Base-by-base conservation (phyloP, 2,888 invertebrate species). In the Lithophane ornitopus region DNA sequence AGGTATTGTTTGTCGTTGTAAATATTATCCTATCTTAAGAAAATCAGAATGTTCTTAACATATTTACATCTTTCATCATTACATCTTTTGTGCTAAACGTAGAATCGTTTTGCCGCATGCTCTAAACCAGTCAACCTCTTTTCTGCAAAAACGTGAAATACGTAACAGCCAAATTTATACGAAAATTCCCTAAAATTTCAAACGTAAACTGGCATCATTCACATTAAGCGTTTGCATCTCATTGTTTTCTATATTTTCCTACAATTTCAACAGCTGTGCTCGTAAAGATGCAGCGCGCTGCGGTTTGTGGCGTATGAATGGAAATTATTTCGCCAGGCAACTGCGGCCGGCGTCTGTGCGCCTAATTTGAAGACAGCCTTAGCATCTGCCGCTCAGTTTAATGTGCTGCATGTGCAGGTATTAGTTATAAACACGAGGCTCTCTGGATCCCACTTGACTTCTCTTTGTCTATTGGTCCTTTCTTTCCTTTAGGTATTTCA, bases 271-370 rank as follows among this genome's bases (percentile, higher is more conserved):
- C 88, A 88, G 80, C 87, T 88, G 79, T 61, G 78, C 88, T 87
- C 87, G 87, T 87, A 86, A 88, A 88, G 87, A 87, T 87, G 88
- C 87, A 83, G 76, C 79, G 58, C 44, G 56, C 69, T 86, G 82
- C 73, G 82, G 87, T 77, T 80, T 80, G 83, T 80, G 80, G 85
- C 68, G 73, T 71, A 88, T 86, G 83, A 88, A 88, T 86, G 82
- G 76, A 78, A 88, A 88, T 88, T 86, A 86, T 83, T 87, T 82
- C 83, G 71, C 73, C 69, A 75, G 66, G 65, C 74, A 73, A 65
- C 76, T 71, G 28, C 71, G 69, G 69, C 62, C 65, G 73, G 72
- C 67, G 52, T 69, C 79, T 81, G 82, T 68, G 73, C 68, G 82
- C 83, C 87, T 87, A 88, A 87, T 85, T 87, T 88, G 76, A 88